A percentile compares a stretch with the other conserved stretches of the same genome.
phyloP scores from a whole-genome alignment of 2,797 vertebrate genomes.

The Echeneis naucrates region DNA sequence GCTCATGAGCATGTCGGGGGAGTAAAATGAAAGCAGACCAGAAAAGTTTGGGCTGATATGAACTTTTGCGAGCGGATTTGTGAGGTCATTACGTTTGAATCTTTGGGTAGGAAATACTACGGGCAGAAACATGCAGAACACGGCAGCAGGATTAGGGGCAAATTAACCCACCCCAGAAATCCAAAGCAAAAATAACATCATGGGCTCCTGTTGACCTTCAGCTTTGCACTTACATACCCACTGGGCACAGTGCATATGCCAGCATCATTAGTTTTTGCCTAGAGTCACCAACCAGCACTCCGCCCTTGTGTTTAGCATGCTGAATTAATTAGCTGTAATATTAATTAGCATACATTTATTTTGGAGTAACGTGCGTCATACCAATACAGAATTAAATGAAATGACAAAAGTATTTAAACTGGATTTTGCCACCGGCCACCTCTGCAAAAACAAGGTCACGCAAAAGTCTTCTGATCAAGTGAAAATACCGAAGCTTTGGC shows the following conservation, averaged over 20 bases:
- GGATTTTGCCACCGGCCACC: background rate
- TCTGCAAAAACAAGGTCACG: background rate
- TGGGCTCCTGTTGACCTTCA: background rate
- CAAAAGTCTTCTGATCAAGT: background rate
- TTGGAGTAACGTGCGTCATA: background rate
- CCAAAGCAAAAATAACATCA: background rate
- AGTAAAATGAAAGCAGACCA: background rate
- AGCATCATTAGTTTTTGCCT: conserved; percentile 2
- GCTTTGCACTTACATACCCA: background rate
- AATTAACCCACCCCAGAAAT: background rate
- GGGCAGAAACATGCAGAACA: conserved; percentile 1
- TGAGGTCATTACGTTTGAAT: conserved; percentile 27
- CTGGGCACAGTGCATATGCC: background rate
- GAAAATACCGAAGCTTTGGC: background rate
- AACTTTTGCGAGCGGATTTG: background rate
- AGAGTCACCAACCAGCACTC: background rate
- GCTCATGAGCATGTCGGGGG: background rate
- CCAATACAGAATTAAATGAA: background rate
- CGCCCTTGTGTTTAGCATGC: background rate
- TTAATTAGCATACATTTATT: conserved; percentile 4
- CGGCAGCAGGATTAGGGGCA: background rate
- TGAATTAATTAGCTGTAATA: conserved; percentile 2
- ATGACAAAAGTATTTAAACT: background rate
- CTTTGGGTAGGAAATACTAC: conserved; percentile 16
- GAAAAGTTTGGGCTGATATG: background rate